Evolutionary conservation across 1,140 invertebrate genomes (phyloP), one percentile per base, ranked within the genome.

Genomic region (Drosophila tropicalis): DNA sequence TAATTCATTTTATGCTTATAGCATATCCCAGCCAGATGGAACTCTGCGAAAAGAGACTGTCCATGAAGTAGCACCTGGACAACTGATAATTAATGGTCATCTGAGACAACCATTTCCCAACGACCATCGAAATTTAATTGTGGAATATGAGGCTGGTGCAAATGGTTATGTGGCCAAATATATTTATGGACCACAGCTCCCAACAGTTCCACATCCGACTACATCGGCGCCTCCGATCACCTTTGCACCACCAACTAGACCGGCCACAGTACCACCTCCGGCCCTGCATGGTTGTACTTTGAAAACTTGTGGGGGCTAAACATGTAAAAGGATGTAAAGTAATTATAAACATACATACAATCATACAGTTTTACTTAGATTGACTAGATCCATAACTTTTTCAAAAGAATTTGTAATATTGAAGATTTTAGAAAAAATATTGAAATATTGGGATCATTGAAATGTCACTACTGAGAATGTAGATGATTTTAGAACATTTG

Each of bases 81-180:
- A 69, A 6, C 40, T 77, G 17, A n/a, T 69, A 7, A 65, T 81
- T 0, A 69, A n/a, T 2, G 79, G 79, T 1, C 13, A 54, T 3
- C 55, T 76, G 2, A 44, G 66, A 7, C 69, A 81, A 12, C 19
- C 22, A 1, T 81, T 64, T 17, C 29, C 34, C 12, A 6, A 6
- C 5, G 67, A 76, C n/a, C 60, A 73, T 1, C 41, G 22, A 7
- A 40, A 36, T 7, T 12, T 81, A 17, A 40, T 56, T 1, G 19
- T 81, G 12, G 65, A 57, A 32, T 81, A 81, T 12, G 65, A 69
- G 47, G 72, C 79, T 0, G 79, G 72, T 12, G 62, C 65, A 0
- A 69, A 81, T 36, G 79, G 79, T 12, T 81, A 81, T 39, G 57
- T 72, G 5, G 78, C 79, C 25, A 72, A 81, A 34, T 76, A 76